phyloP scores from a whole-genome alignment of 2,797 vertebrate species.

The Acanthopagrus latus region DNA sequence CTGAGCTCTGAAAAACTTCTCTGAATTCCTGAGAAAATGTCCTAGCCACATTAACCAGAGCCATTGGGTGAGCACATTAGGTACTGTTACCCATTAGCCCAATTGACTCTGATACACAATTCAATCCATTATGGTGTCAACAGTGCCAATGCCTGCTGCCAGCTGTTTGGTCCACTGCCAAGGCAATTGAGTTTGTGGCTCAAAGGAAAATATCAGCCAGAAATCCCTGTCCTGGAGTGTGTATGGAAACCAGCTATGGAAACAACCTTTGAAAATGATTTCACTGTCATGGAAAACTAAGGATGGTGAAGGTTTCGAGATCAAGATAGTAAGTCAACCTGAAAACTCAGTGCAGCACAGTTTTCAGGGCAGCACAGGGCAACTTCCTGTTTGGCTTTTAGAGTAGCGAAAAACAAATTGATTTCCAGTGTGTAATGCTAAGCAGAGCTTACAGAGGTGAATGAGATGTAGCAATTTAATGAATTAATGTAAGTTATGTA shows the following conservation, averaged over 20 bases:
- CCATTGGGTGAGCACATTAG: slow-evolving; percentile 17
- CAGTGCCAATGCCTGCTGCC: slow-evolving; percentile 33
- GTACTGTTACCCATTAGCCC: slow-evolving; percentile 29
- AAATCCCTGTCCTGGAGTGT: too few species aligned
- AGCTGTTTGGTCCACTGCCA: slow-evolving; percentile 34
- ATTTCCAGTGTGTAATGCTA: too few species aligned
- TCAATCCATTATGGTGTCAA: slow-evolving; percentile 39
- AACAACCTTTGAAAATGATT: not conserved
- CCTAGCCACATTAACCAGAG: slow-evolving; percentile 13
- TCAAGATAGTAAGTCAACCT: not conserved
- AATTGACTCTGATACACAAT: not conserved
- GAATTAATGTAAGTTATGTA: too few species aligned
- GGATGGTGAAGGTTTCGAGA: not conserved
- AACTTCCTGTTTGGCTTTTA: too few species aligned
- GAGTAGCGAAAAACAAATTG: too few species aligned
- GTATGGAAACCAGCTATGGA: too few species aligned
- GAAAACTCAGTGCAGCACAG: not conserved
- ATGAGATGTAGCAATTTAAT: too few species aligned
- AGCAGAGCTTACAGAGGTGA: too few species aligned
- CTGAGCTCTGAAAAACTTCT: slow-evolving; percentile 8
- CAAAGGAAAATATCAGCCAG: not conserved
- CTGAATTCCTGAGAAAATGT: slow-evolving; percentile 3
- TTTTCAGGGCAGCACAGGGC: not conserved
- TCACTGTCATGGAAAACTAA: not conserved
- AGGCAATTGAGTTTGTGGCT: not conserved